Evolutionary conservation across 2,888 invertebrate genomes (phyloP).

Genomic region (Cerastis rubricosa): DNA sequence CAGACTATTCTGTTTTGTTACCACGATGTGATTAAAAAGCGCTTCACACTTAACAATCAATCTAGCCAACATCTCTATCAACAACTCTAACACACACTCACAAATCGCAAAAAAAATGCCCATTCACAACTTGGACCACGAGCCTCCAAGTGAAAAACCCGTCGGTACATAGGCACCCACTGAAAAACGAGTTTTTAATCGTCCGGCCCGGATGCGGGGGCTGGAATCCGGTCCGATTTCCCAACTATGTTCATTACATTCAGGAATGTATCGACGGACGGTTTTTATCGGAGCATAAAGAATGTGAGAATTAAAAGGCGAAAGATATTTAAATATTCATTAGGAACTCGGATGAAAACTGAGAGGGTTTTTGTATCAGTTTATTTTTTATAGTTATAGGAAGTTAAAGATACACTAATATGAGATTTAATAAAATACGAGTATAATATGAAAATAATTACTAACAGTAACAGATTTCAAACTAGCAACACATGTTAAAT

Average conservation of each 20-base stretch:
- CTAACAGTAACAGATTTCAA: background rate
- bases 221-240: slow-evolving; percentile 33
- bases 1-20: background rate
- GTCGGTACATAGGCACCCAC: background rate
- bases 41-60: background rate
- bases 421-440: background rate
- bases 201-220: slow-evolving; percentile 10
- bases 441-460: too few species aligned
- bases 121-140: slow-evolving; percentile 9
- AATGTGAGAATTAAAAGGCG: slow-evolving; percentile 45
- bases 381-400: background rate
- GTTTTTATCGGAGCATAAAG: slow-evolving; percentile 27
- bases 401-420: background rate
- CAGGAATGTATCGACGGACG: slow-evolving; percentile 36
- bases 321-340: slow-evolving; percentile 40
- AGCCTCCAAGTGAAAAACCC: slow-evolving; percentile 8
- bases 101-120: background rate
- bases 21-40: too few species aligned
- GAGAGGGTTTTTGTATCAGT: background rate
- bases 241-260: slow-evolving; percentile 64
- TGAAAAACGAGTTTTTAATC: slow-evolving; percentile 41
- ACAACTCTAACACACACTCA: too few species aligned
- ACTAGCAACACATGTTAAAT: background rate
- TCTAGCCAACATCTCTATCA: too few species aligned
- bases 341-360: background rate